Base-by-base conservation (phyloP, 2,797 vertebrate species). In the Catostomus latipinnis region DNA sequence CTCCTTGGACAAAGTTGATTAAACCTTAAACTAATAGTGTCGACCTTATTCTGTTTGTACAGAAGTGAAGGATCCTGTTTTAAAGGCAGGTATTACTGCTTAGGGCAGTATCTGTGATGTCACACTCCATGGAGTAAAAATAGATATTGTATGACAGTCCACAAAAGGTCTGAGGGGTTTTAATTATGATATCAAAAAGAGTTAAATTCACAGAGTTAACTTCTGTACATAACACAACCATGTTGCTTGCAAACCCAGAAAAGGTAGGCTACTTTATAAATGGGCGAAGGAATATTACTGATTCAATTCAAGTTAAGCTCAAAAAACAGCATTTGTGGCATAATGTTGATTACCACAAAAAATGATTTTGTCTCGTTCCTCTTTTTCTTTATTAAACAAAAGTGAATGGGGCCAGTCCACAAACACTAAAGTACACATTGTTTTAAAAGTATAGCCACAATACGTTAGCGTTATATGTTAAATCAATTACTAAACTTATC, bases 1-100 rank as follows among this genome's bases (percentile, higher is more conserved):
- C 63, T 58, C 45, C 74, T 58, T 76, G 12, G 11, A 49, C 12
- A 68, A 14, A 52, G 22, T 58, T 8, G 7, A 6, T 49, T 3
- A 11, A 48, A 45, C 11, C 54, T 74, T 62, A 61, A 48, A 49
- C 56, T 16, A 13, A 77, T 11, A 76, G 54, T 49, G 13, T 61
- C 6, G 34, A 0, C 6, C 22, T 69, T 7, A 4, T 43, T 53
- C 14, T 34, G 34, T 78, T 54, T 54, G 14, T 58, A 43, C 49
- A 70, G 7, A 48, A 53, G n/a, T 45, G 61, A 45, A 7, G 11
- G 34, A 54, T 71, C 48, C 76, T 71, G 76, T 78, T 71, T 62
- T 52, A 46, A 46, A 14, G 1, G 22, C 34, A 4, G 34, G 4
- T 63, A 11, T 13, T 78, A 45, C 53, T 3, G 34, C 2, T 11